Percentiles rank a stretch among this genome's conserved stretches.
phyloP scores from a whole-genome alignment of 1,140 invertebrate species.

The Ips typographus region DNA sequence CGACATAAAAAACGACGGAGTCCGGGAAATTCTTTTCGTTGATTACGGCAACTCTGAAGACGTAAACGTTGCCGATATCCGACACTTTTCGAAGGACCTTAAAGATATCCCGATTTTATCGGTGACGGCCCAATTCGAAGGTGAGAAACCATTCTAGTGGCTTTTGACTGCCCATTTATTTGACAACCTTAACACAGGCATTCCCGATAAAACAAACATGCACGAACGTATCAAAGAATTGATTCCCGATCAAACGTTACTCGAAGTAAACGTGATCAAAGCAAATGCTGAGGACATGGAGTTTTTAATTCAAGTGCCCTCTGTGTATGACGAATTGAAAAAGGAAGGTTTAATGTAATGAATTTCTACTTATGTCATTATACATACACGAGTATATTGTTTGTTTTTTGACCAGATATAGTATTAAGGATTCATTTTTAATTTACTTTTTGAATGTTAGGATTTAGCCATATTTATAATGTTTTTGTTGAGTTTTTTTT shows the following conservation, averaged over 20 bases:
- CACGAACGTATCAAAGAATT: background rate
- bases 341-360: background rate
- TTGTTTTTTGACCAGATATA: no score
- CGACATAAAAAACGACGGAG: background rate
- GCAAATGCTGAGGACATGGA: background rate
- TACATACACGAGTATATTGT: no score
- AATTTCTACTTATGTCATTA: no score
- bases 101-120: background rate
- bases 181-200: constrained; percentile 2
- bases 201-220: background rate
- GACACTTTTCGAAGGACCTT: background rate
- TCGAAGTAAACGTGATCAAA: background rate
- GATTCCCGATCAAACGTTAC: background rate
- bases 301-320: background rate
- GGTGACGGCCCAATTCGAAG: background rate
- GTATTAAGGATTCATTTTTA: no score
- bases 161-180: background rate
- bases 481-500: no score
- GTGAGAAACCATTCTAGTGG: background rate
- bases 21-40: background rate
- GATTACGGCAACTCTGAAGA: background rate
- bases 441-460: no score
- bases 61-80: background rate
- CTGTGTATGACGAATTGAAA: constrained; percentile 4
- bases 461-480: no score